Conservation (phyloP, 2,113 vertebrate genomes). For the Piprites chloris region DNA sequence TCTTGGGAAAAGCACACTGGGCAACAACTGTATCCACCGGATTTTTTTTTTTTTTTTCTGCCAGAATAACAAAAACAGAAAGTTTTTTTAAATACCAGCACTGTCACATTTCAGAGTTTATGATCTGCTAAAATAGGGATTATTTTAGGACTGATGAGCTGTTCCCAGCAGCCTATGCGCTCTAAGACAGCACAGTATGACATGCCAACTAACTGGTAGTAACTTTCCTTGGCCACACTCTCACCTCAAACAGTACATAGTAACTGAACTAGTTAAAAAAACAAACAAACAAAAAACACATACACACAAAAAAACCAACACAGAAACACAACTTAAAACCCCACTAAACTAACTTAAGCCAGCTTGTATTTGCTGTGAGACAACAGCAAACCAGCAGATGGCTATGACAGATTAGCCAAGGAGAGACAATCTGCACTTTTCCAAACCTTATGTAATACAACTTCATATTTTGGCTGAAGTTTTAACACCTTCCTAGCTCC, state of each 20-base stretch:
- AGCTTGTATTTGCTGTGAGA: slow-evolving; percentile 5
- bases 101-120: neutral
- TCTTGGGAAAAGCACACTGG: rapidly evolving
- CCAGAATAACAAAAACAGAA: neutral
- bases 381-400: slow-evolving; percentile 23
- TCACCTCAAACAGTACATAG: neutral
- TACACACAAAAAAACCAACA: neutral
- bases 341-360: neutral
- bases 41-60: neutral
- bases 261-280: neutral
- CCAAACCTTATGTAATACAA: neutral
- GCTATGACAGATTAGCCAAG: slow-evolving; percentile 10
- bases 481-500: slow-evolving; percentile 15
- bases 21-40: neutral
- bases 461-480: neutral
- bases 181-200: neutral
- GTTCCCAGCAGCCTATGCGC: neutral
- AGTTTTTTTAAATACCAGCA: neutral
- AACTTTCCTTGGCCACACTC: neutral
- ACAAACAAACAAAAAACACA: no score
- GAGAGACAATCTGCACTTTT: neutral
- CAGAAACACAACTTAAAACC: neutral
- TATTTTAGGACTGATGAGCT: neutral
- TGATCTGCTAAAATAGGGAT: neutral
- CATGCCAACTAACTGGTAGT: neutral